phyloP scores from a whole-genome alignment of 1,140 invertebrate species.

The Helicoverpa armigera region DNA sequence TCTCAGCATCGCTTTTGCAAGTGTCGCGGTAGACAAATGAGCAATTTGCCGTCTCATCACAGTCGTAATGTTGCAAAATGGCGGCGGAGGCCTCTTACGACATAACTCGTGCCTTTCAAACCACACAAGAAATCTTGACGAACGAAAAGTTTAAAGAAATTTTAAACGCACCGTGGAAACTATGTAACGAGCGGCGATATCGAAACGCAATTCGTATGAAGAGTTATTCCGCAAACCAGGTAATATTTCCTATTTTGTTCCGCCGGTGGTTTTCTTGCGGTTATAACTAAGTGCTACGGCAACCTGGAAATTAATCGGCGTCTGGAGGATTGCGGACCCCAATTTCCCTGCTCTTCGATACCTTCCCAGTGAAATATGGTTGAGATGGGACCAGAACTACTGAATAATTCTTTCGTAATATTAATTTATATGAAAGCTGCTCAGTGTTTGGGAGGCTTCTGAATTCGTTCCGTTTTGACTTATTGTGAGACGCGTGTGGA shows the following conservation, averaged over 20 bases:
- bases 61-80: conserved; percentile 68
- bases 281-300: conserved; percentile 61
- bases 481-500: conserved; percentile 69
- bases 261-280: conserved; percentile 60
- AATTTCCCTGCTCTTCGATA: conserved; percentile 48
- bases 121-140: conserved; percentile 63
- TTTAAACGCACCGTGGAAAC: conserved; percentile 41
- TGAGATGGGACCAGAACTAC: conserved; percentile 41
- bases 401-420: conserved; percentile 49
- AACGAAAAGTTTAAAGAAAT: conserved; percentile 53
- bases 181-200: conserved; percentile 41
- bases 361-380: conserved; percentile 51
- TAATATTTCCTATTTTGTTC: conserved; percentile 56
- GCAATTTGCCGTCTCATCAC: conserved; percentile 74
- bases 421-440: conserved; percentile 50
- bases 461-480: conserved; percentile 71
- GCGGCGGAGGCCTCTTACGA: conserved; percentile 64
- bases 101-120: conserved; percentile 65
- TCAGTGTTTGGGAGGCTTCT: conserved; percentile 59
- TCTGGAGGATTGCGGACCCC: conserved; percentile 58
- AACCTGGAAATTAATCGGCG: conserved; percentile 68
- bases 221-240: conserved; percentile 17
- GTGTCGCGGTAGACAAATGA: conserved; percentile 69
- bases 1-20: conserved; percentile 57
- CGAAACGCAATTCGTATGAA: conserved; percentile 26